phyloP scores from a whole-genome alignment of 2,797 vertebrate species.

The Thripadectes ignobilis region DNA sequence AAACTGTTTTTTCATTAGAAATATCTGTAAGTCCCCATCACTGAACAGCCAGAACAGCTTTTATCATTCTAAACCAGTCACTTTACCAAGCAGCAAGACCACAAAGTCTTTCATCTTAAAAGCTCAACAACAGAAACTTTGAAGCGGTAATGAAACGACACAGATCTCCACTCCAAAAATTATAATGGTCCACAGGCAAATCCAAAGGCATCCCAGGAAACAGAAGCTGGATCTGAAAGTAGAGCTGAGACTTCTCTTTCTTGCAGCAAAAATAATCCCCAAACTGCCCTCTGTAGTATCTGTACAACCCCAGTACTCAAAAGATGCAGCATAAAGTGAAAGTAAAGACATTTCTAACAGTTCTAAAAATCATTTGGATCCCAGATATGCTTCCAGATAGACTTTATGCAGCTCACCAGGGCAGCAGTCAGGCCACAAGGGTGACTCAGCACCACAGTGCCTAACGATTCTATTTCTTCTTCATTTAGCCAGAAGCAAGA shows the following conservation, averaged over 20 bases:
- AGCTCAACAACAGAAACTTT: slow-evolving; percentile 55
- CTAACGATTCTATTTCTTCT: neutral
- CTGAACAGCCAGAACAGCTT: slow-evolving; percentile 43
- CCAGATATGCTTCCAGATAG: neutral
- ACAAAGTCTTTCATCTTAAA: slow-evolving; percentile 56
- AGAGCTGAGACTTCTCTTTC: neutral
- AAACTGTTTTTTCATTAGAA: slow-evolving; percentile 27
- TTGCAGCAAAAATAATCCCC: neutral
- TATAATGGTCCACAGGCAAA: slow-evolving; percentile 28
- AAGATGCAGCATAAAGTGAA: neutral
- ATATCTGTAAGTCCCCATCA: neutral
- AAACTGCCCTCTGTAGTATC: neutral
- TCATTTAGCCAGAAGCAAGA: neutral
- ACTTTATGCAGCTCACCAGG: neutral
- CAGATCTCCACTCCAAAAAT: slow-evolving; percentile 35
- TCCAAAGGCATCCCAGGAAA: slow-evolving; percentile 3
- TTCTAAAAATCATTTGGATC: neutral
- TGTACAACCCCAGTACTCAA: neutral
- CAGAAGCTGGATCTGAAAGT: neutral
- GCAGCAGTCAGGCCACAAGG: neutral
- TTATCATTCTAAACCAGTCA: slow-evolving; percentile 56
- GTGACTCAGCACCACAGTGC: neutral
- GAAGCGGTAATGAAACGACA: slow-evolving; percentile 18
- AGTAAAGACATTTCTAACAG: neutral
- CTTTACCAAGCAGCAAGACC: slow-evolving; percentile 13